Base-by-base conservation (phyloP, 2,113 vertebrate genomes). In the Narcine bancroftii region DNA sequence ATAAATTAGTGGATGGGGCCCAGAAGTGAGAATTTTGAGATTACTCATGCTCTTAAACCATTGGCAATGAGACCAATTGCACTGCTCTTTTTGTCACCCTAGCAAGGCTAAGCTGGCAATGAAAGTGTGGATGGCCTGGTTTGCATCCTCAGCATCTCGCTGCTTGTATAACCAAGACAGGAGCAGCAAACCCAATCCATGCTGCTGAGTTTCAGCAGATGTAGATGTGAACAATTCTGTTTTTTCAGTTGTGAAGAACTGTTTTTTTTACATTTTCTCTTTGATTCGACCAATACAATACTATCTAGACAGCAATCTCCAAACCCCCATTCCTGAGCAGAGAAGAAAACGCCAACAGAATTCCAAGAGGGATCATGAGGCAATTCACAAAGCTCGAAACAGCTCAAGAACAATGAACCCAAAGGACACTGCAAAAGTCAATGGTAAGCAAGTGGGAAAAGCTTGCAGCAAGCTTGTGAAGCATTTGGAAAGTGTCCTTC, bases 381-480 rank as follows among this genome's bases (percentile, higher is more conserved):
- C 60, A 6, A 65, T 13, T 77, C 92, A 92, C 21, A 94, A 92
- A 36, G 93, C 76, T 3, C 93, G 93, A 89, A 92, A 45, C 47
- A 24, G 72, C 6, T 0, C 73, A 0, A 66, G 3, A 11, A 2
- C 24, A 0, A 65, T 92, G 7, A 6, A 0, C 3, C 77, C 65
- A 0, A 0, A 93, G 71, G 94, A 5, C 93, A 3, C 93, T 17
- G 29, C 0, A 2, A 85, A n/a, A 77, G 85, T 60, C 92, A 94
- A 92, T 94, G 94, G 95, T 95, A 93, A 94, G 92, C 26, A 15
- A 65, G 0, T 45, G 15, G 17, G 53, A 39, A 92, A 33, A 33
- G 1, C 79, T 60, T 56, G 33, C 5, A 13, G 36, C 2, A 13
- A 63, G 0, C 17, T 87, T 6, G 81, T 60, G 1, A 19, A 53